Conservation (phyloP, 2,888 invertebrate species). For the Hypsopygia costalis region DNA sequence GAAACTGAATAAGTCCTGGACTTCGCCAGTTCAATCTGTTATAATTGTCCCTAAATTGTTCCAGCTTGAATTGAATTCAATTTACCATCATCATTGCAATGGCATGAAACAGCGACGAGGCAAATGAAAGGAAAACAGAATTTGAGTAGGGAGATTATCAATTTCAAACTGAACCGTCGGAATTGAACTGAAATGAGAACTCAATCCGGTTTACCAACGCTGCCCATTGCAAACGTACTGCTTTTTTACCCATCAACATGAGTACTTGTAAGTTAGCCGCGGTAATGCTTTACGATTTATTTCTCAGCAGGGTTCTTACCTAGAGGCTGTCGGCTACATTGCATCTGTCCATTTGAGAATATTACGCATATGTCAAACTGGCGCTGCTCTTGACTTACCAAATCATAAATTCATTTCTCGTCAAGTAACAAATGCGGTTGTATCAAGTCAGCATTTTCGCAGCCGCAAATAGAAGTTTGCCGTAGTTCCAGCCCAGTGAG, state of each 20-base stretch:
- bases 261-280: constrained; percentile 30
- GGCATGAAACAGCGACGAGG: constrained; percentile 17
- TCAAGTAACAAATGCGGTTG: constrained; percentile 21
- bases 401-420: constrained; percentile 19
- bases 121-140: constrained; percentile 45
- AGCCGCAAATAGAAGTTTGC: constrained; percentile 24
- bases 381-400: constrained; percentile 12
- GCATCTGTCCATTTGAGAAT: constrained; percentile 46
- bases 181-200: constrained; percentile 38
- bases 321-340: constrained; percentile 42
- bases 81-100: constrained; percentile 27
- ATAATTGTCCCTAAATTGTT: constrained; percentile 1
- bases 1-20: too few species aligned
- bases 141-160: constrained; percentile 33
- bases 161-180: constrained; percentile 32
- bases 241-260: constrained; percentile 35
- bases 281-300: constrained; percentile 38
- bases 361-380: constrained; percentile 42
- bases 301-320: constrained; percentile 49
- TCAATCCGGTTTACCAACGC: constrained; percentile 35
- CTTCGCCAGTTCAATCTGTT: neutral
- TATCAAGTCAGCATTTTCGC: constrained; percentile 21
- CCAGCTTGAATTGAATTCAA: constrained; percentile 10
- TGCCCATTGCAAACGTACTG: constrained; percentile 23
- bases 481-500: constrained; percentile 31